These are phyloP conservation scores for Dasyurus viverrinus DNA, from an alignment of 2,113 vertebrate species.

Conservation along the genomic window DNA sequence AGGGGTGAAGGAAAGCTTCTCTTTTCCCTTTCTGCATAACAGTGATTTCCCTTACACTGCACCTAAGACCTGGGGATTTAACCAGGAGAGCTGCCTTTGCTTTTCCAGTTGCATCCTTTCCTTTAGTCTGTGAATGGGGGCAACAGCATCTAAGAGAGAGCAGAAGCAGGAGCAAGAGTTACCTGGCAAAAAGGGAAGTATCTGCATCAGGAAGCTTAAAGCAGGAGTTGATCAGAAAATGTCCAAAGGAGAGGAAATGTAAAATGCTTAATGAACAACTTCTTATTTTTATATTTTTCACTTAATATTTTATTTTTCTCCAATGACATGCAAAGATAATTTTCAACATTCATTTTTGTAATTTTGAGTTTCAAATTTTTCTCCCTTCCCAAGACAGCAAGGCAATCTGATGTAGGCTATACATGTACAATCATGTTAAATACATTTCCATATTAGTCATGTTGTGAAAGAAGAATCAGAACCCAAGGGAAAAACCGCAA, in stretches of 20 bases:
- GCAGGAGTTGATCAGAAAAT: background rate
- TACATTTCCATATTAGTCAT: too few relatives aligned
- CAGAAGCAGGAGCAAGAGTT: background rate
- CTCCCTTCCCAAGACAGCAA: too few relatives aligned
- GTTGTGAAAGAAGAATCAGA: too few relatives aligned
- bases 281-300: too few relatives aligned
- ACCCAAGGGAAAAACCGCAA: too few relatives aligned
- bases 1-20: background rate
- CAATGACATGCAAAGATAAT: too few relatives aligned
- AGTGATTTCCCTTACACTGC: background rate
- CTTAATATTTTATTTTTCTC: too few relatives aligned
- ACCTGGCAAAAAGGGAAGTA: background rate
- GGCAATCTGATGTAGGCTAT: too few relatives aligned
- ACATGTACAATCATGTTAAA: too few relatives aligned
- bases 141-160: background rate
- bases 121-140: background rate
- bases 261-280: background rate
- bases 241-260: background rate
- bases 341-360: too few relatives aligned
- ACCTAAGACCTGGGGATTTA: background rate
- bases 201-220: background rate
- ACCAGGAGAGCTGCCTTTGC: background rate
- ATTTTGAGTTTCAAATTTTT: too few relatives aligned
- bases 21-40: background rate
- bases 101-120: background rate